Conservation (phyloP, 2,113 vertebrate species). For the Nicator chloris region DNA sequence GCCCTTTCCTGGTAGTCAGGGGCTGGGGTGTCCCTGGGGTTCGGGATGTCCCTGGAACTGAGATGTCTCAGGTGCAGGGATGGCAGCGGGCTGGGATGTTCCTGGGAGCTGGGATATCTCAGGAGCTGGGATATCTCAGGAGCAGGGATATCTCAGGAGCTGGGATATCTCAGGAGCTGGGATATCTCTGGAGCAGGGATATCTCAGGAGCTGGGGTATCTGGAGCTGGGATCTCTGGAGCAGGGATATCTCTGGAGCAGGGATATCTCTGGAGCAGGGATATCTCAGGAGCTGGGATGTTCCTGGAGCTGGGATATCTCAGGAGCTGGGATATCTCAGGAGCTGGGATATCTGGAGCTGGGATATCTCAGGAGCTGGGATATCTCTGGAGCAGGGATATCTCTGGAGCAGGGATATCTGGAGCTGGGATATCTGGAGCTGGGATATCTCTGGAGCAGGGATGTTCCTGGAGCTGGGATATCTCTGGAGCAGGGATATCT, state of each 20-base stretch:
- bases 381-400: background rate
- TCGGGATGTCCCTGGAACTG: background rate
- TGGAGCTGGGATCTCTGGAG: too few relatives aligned
- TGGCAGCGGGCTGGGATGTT: background rate
- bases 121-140: background rate
- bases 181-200: background rate
- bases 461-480: fast-evolving
- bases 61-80: background rate
- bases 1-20: background rate
- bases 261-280: background rate
- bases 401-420: background rate
- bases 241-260: background rate
- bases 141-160: background rate
- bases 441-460: background rate
- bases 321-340: background rate
- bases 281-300: background rate
- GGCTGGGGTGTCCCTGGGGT: background rate
- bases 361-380: background rate
- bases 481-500: background rate
- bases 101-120: background rate
- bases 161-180: background rate
- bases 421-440: background rate
- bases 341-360: background rate
- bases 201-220: background rate
- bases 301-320: background rate